Evolutionary conservation across 2,797 vertebrate genomes (phyloP).

Genomic region (Anas capensis): DNA sequence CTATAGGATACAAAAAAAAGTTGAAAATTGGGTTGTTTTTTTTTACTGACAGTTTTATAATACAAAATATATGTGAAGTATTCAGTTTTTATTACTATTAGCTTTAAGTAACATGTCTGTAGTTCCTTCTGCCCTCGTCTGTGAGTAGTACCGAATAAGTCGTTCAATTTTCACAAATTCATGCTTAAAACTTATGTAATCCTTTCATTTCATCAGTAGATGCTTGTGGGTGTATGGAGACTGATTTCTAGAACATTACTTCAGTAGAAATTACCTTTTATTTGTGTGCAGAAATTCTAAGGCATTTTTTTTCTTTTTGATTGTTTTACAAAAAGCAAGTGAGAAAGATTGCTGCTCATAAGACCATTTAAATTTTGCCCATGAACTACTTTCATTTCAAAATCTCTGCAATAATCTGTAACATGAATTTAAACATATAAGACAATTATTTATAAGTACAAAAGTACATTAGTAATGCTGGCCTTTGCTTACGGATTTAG

Average conservation of each 20-base stretch:
- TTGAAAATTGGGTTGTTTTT: not conserved
- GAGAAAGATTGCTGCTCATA: not conserved
- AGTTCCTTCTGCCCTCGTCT: constrained; percentile 11
- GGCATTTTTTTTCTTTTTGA: not conserved
- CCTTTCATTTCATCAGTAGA: constrained; percentile 11
- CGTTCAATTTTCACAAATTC: constrained; percentile 8
- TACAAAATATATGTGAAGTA: not conserved
- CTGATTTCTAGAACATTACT: constrained; percentile 6
- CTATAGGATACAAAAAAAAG: not conserved
- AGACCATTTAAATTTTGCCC: not conserved
- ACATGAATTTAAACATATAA: not conserved
- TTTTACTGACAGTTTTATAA: not conserved
- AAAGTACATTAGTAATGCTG: not conserved
- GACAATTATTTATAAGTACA: not conserved
- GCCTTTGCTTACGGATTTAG: not conserved
- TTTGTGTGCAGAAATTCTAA: not conserved
- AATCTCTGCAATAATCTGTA: not conserved
- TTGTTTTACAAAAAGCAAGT: not conserved
- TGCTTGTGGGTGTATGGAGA: constrained; percentile 21
- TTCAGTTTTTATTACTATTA: not conserved
- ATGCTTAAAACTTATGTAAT: constrained; percentile 4
- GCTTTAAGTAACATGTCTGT: constrained; percentile 4
- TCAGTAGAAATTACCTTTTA: not conserved
- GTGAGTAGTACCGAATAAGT: not conserved
- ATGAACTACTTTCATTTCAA: not conserved